Base-by-base conservation (phyloP, 2,797 vertebrate genomes). In the Pachyuromys duprasi region DNA sequence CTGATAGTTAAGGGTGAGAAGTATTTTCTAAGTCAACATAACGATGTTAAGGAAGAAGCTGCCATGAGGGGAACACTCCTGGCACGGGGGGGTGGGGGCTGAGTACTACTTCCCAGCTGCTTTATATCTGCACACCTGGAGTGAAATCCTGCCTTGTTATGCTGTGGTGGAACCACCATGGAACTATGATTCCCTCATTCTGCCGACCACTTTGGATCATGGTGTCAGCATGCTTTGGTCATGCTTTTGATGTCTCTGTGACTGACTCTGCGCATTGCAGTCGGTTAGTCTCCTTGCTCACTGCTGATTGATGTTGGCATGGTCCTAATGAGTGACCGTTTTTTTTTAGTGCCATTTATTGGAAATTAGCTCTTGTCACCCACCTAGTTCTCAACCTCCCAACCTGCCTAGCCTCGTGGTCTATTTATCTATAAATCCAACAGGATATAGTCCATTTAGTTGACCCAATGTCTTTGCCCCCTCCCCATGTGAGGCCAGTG, bases 11-110 rank as follows among this genome's bases (percentile, higher is more conserved):
- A 86, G 31, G 14, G 22, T 74, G 57, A 91, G 65, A 84, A 83
- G 67, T 11, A 26, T 72, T 93, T 93, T 84, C n/a, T 33, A 36
- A 36, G 39, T 96, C 92, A 91, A 33, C 20, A 1, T 18, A 72
- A 78, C 28, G 57, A 65, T 60, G 5, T 36, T 80, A 84, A 76
- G 60, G 96, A n/a, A 87, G 88, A 93, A 75, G 86, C 33, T 20
- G 39, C 14, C 49, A 26, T 0, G 14, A 28, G 8, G n/a, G 17
- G 5, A 1, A 17, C 80, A 53, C 24, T 63, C 28, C 60, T n/a
- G 28, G 53, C 57, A 65, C n/a, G n/a, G n/a, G n/a, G n/a, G n/a
- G 17, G 7, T 13, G n/a, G 55, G 15, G 33, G 49, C n/a, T 17
- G 55, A 14, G 55, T 57, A 18, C 57, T 13, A 15, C 42, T 55